These are phyloP conservation scores for Enteromius afrohamiltoni DNA, from an alignment of 2,797 vertebrate species.

Conservation along the genomic window DNA sequence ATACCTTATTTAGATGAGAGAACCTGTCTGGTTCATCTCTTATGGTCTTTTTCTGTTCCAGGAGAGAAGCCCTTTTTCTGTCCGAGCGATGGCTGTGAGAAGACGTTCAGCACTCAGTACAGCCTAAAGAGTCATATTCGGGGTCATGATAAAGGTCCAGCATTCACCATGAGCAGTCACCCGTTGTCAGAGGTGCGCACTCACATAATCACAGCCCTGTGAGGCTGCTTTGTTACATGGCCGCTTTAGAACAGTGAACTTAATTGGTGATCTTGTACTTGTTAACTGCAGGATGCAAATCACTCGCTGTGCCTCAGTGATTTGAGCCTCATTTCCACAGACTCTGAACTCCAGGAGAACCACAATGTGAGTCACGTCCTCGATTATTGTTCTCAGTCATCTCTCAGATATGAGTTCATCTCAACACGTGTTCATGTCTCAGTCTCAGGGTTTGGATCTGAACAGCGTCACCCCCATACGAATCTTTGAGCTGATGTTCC, in stretches of 20 bases:
- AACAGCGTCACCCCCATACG: conserved; percentile 90
- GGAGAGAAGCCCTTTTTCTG: conserved; percentile 98
- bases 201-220: background rate
- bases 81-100: conserved; percentile 95
- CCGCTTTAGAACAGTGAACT: conserved; percentile 20
- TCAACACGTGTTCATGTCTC: conserved; percentile 51
- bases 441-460: conserved; percentile 90
- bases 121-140: conserved; percentile 98
- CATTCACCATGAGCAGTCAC: conserved; percentile 83
- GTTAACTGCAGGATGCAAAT: conserved; percentile 90
- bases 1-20: background rate
- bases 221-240: background rate
- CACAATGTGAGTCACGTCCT: conserved; percentile 83
- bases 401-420: background rate
- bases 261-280: conserved; percentile 50
- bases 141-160: conserved; percentile 90
- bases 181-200: conserved; percentile 87
- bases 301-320: conserved; percentile 97
- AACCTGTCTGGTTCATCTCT: background rate
- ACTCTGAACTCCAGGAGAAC: conserved; percentile 92
- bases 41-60: conserved; percentile 60
- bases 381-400: conserved; percentile 4
- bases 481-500: conserved; percentile 98
- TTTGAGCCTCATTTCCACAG: conserved; percentile 95
- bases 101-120: conserved; percentile 96